A percentile compares a stretch with the other conserved stretches of the same genome.
These are phyloP conservation scores for Megalopta genalis DNA, from an alignment of 1,140 invertebrate species.

Conservation along the genomic window DNA sequence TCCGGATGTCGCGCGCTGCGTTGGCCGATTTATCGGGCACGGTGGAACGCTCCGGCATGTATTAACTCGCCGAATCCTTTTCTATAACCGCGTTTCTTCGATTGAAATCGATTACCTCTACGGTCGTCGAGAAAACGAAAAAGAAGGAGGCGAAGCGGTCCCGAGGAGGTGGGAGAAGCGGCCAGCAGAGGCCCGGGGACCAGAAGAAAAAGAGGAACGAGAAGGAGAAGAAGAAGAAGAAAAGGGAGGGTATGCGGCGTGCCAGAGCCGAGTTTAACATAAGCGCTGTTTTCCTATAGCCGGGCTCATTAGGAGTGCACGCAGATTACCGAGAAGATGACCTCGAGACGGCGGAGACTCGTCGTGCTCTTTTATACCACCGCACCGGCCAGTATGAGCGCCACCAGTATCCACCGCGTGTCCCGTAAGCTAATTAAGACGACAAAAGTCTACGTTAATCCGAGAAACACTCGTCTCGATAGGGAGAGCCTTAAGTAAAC, in stretches of 20 bases:
- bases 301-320: conserved; percentile 67
- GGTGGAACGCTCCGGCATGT: conserved; percentile 34
- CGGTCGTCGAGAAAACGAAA: conserved; percentile 19
- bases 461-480: conserved; percentile 66
- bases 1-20: conserved; percentile 25
- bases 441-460: conserved; percentile 69
- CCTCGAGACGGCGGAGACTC: conserved; percentile 60
- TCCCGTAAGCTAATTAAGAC: conserved; percentile 69
- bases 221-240: conserved; percentile 23
- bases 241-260: conserved; percentile 47
- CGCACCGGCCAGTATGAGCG: conserved; percentile 49
- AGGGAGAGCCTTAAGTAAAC: conserved; percentile 40
- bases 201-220: conserved; percentile 20
- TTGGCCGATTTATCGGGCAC: conserved; percentile 38
- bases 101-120: conserved; percentile 59
- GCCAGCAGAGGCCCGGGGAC: conserved; percentile 1
- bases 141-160: background rate
- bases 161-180: conserved; percentile 16
- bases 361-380: conserved; percentile 52
- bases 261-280: conserved; percentile 65
- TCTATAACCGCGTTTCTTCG: conserved; percentile 52
- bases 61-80: conserved; percentile 58
- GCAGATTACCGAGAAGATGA: conserved; percentile 68
- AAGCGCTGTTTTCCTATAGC: conserved; percentile 65
- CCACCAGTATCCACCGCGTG: conserved; percentile 50